Conservation (phyloP, 2,113 vertebrate species). For the rabbit (Oryctolagus cuniculus) region DNA sequence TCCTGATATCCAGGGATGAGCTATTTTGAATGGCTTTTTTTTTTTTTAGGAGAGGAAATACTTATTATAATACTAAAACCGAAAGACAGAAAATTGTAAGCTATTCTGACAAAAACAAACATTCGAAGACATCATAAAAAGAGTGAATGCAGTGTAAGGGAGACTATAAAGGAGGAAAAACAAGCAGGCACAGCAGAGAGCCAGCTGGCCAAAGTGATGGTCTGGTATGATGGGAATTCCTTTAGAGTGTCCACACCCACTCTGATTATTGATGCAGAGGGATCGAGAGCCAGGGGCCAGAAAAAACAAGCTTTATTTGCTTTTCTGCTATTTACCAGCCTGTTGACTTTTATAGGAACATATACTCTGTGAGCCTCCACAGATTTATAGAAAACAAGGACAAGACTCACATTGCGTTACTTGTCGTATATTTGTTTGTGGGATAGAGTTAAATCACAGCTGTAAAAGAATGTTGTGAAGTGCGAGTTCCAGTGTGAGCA, state of each 20-base stretch:
- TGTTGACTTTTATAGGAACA: neutral
- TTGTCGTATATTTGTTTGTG: constrained; percentile 4
- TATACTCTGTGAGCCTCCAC: neutral
- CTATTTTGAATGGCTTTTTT: constrained; percentile 40
- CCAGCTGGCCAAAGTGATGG: neutral
- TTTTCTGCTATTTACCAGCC: constrained; percentile 31
- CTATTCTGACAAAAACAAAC: constrained; percentile 26
- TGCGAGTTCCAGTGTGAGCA: neutral
- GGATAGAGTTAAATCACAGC: neutral
- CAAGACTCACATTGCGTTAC: neutral
- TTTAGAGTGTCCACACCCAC: neutral
- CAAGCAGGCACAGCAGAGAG: neutral
- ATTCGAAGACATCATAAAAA: neutral
- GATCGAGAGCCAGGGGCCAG: neutral
- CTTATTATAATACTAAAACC: constrained; percentile 19
- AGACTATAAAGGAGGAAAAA: neutral
- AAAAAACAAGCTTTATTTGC: constrained; percentile 30
- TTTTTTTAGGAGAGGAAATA: neutral
- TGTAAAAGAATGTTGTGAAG: neutral
- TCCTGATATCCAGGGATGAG: neutral
- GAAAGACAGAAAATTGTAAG: constrained; percentile 20
- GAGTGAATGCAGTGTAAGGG: neutral
- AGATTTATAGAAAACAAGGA: neutral
- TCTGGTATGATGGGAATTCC: neutral
- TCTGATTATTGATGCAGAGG: neutral